Evolutionary conservation across 2,888 invertebrate genomes (phyloP).

Genomic region (Troides helena): DNA sequence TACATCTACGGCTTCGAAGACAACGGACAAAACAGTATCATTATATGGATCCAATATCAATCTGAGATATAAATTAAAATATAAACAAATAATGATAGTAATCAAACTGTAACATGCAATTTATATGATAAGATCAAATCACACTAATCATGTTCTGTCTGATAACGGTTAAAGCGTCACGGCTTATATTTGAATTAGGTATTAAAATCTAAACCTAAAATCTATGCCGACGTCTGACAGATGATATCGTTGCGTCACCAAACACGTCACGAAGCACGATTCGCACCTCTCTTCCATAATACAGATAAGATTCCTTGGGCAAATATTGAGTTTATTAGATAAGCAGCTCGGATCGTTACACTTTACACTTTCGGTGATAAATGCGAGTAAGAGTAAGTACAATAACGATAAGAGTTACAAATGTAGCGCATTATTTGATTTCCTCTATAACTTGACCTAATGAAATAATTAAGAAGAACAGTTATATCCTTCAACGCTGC

Average conservation of each 20-base stretch:
- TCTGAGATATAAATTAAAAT: not conserved
- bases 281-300: constrained; percentile 59
- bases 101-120: not conserved
- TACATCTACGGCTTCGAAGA: not conserved
- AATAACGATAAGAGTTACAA: constrained; percentile 43
- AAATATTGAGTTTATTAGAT: constrained; percentile 64
- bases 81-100: not conserved
- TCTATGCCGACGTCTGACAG: constrained; percentile 35
- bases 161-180: constrained; percentile 21
- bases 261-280: constrained; percentile 61
- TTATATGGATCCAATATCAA: not conserved
- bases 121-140: not conserved
- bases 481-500: not conserved
- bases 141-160: not conserved
- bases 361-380: constrained; percentile 70
- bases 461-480: constrained; percentile 14
- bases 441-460: constrained; percentile 23
- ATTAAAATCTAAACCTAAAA: constrained; percentile 31
- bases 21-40: not conserved
- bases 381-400: constrained; percentile 55
- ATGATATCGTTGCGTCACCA: constrained; percentile 54
- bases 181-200: constrained; percentile 18
- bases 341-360: constrained; percentile 71
- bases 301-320: constrained; percentile 59
- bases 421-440: constrained; percentile 20